Percentiles rank a stretch among this genome's conserved stretches.
Conservation (phyloP, 1,140 invertebrate species). For the Adoxophyes honmai region DNA sequence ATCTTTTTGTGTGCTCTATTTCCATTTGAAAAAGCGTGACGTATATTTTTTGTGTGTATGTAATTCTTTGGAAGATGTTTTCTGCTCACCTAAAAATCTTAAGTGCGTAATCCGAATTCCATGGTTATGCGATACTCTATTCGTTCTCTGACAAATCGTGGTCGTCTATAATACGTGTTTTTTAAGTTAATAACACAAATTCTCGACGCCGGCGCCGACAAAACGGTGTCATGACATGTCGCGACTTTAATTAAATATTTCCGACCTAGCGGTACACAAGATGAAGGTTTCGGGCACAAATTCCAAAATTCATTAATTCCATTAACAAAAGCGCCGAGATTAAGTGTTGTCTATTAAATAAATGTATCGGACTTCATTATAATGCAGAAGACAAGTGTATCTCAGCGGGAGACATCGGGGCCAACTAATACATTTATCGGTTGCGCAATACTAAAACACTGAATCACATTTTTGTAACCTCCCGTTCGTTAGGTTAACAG, state of each 20-base stretch:
- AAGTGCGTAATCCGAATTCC: no score
- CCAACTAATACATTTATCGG: conserved; percentile 34
- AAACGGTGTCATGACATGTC: conserved; percentile 3
- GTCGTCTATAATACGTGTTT: background rate
- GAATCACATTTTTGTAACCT: conserved; percentile 34
- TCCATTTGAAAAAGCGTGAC: no score
- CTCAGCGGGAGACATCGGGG: conserved; percentile 26
- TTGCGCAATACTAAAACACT: conserved; percentile 40
- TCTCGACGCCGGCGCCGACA: background rate
- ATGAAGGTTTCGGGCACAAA: conserved; percentile 10
- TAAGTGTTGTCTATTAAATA: conserved; percentile 18
- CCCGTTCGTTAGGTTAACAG: conserved; percentile 30
- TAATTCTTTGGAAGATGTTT: no score
- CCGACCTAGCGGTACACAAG: background rate
- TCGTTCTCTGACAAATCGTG: no score
- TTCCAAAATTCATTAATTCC: conserved; percentile 5
- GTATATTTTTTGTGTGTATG: no score
- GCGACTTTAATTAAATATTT: conserved; percentile 6
- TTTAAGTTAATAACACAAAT: background rate
- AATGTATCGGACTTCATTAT: conserved; percentile 34
- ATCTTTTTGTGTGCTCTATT: no score
- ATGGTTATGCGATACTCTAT: no score
- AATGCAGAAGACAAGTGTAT: conserved; percentile 34
- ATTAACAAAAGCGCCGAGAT: conserved; percentile 11
- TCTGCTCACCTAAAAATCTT: no score